phyloP scores from a whole-genome alignment of 1,140 invertebrate species.

The Drosophila erecta region DNA sequence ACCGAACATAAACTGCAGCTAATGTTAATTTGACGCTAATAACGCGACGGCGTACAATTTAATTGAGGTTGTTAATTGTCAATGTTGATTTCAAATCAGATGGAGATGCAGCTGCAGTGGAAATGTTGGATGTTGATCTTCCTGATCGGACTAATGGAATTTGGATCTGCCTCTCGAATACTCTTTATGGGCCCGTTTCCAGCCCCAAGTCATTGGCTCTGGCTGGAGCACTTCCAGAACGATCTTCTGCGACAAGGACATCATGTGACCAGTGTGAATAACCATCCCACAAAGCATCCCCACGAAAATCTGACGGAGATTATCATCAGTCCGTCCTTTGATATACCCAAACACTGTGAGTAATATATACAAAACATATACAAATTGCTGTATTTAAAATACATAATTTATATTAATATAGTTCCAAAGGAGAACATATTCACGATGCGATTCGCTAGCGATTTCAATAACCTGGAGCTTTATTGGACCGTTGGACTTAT shows the following conservation, averaged over 20 bases:
- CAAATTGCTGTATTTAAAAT: too few species aligned
- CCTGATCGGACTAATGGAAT: slow-evolving; percentile 27
- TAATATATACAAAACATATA: neutral
- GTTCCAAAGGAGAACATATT: slow-evolving; percentile 83
- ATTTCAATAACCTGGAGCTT: slow-evolving; percentile 75
- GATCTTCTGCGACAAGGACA: slow-evolving; percentile 87
- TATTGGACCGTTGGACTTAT: slow-evolving; percentile 84
- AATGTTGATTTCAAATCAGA: slow-evolving; percentile 19
- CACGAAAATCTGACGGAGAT: slow-evolving; percentile 85
- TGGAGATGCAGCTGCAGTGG: slow-evolving; percentile 65
- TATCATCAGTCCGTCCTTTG: slow-evolving; percentile 85
- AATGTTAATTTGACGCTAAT: slow-evolving; percentile 56
- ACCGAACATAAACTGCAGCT: slow-evolving; percentile 27
- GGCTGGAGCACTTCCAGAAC: slow-evolving; percentile 86
- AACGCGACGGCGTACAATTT: slow-evolving; percentile 27
- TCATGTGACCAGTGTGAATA: slow-evolving; percentile 87
- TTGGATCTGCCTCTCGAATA: slow-evolving; percentile 56
- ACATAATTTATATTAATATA: slow-evolving; percentile 5
- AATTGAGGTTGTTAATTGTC: slow-evolving; percentile 56
- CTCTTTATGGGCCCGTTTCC: slow-evolving; percentile 83
- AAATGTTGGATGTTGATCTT: slow-evolving; percentile 38
- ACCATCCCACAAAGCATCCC: slow-evolving; percentile 84
- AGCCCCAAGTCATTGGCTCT: slow-evolving; percentile 85
- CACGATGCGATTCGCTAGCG: slow-evolving; percentile 70
- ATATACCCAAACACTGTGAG: slow-evolving; percentile 85